Base-by-base conservation (phyloP, 2,888 invertebrate species). In the Gastrophysa polygoni region DNA sequence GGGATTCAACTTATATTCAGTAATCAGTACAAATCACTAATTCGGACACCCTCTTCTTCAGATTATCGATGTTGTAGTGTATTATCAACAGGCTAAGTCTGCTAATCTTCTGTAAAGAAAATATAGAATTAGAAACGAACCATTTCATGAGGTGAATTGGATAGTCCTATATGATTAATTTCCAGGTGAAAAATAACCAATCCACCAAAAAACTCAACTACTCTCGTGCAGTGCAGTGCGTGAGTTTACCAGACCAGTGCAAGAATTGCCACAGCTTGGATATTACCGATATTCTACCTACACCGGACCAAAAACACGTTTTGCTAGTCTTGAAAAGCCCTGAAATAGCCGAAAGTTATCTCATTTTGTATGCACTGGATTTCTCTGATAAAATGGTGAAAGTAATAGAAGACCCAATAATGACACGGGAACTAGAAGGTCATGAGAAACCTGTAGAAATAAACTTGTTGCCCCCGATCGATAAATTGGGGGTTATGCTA, bases 381-480 rank as follows among this genome's bases (percentile, higher is more conserved):
- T 84, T 84, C 68, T 67, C 73, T 10, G 82, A 80, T 10, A 83
- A 83, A 65, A 83, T 84, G 68, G 83, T 86, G 1, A 83, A 82
- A 68, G 67, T 32, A 10, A 10, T 10, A 32, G 88, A 89, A 62
- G 85, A 86, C 62, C 90, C 91, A 0, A 81, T 88, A 5, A 80
- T 85, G 5, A 80, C 85, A 52, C 85, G 86, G 75, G 89, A 89
- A 73, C 82, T 92, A 65, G 83, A 85, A 7, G 83, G 82, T 52
- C 83, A 85, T 44, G 90, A 92, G 73, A 87, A 88, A 68, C 91
- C 92, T 0, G 80, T 89, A 1, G 90, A 91, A 74, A 82, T 91
- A 28, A 88, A 88, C 65, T 81, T 92, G 61, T 79, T 93, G 69
- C 91, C 92, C 0, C 77, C 83, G 20, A 74, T 82, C 14, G 83